Percentiles rank a stretch among this genome's conserved stretches.
Evolutionary conservation across 2,888 invertebrate genomes (phyloP).

Genomic region (Plusia festucae): DNA sequence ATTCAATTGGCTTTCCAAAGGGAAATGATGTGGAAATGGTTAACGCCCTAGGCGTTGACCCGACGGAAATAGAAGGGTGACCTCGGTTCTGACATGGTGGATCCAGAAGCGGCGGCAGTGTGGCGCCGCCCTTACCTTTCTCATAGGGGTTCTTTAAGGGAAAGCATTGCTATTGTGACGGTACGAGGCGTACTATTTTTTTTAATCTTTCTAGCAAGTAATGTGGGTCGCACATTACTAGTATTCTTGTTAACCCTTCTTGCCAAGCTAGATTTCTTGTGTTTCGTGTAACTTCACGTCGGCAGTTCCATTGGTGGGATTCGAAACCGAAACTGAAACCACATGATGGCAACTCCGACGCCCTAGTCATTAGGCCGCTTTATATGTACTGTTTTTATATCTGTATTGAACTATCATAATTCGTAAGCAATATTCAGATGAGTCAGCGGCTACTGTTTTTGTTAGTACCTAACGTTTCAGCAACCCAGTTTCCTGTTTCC

Average conservation of each 20-base stretch:
- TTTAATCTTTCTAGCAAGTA: no score
- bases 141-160: conserved; percentile 3
- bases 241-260: no score
- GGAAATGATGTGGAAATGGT: conserved; percentile 84
- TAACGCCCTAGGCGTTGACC: conserved; percentile 82
- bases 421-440: conserved; percentile 12
- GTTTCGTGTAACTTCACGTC: no score
- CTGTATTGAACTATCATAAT: no score
- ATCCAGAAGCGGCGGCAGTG: conserved; percentile 36
- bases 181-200: conserved; percentile 7
- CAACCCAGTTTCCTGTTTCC: conserved; percentile 14
- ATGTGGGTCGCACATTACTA: no score
- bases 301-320: no score
- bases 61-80: conserved; percentile 80
- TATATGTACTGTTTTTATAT: no score
- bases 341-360: no score
- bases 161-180: conserved; percentile 15
- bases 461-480: conserved; percentile 21
- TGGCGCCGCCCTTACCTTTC: conserved; percentile 43
- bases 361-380: no score
- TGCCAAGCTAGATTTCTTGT: no score
- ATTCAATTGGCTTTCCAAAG: conserved; percentile 68
- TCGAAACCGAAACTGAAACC: no score
- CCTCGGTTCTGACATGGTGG: conserved; percentile 46
- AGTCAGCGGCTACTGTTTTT: conserved; percentile 13